Base-by-base conservation (phyloP, 2,888 invertebrate genomes). In the Acrobasis consociella region DNA sequence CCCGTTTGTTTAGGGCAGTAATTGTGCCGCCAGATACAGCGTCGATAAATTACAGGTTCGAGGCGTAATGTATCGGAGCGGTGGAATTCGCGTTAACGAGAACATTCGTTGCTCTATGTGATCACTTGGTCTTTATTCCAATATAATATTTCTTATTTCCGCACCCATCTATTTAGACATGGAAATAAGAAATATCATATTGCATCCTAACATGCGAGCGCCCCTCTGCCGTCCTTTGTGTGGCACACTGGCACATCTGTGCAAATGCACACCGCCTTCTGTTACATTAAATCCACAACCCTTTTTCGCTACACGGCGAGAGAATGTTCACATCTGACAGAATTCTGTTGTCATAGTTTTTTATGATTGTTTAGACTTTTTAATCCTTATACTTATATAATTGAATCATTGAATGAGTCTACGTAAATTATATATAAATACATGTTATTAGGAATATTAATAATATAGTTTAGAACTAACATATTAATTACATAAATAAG, bases 41-140 rank as follows among this genome's bases (percentile, higher is more conserved):
- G 66, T 66, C 78, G 76, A 86, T 83, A 85, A 85, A 85, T 84
- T 82, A 75, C 80, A 81, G 76, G 78, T 84, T 83, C 77, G 75
- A 75, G 74, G 72, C 77, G 75, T 77, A 81, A 83, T 83, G 80
- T 77, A 81, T 79, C 69, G 77, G 72, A 70, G 72, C 70, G 72
- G 73, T 64, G 70, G 72, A 75, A 78, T 82, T 77, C 71, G 75
- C 75, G 72, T 75, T 75, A 76, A 78, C 78, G 76, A 80, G 76
- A 70, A 69, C 69, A 73, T 72, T 72, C 37, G 71, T 67, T 69
- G 67, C 66, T 66, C 67, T 68, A 77, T 74, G 74, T 72, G 67
- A 61, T 64, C 55, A 17, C 55, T 15, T 56, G 66, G 68, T 69
- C 65, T 69, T 64, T 69, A 70, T 65, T 68, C 67, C 22, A 22